Base-by-base conservation (phyloP, 2,888 invertebrate genomes). In the Chaitophorus viminalis region DNA sequence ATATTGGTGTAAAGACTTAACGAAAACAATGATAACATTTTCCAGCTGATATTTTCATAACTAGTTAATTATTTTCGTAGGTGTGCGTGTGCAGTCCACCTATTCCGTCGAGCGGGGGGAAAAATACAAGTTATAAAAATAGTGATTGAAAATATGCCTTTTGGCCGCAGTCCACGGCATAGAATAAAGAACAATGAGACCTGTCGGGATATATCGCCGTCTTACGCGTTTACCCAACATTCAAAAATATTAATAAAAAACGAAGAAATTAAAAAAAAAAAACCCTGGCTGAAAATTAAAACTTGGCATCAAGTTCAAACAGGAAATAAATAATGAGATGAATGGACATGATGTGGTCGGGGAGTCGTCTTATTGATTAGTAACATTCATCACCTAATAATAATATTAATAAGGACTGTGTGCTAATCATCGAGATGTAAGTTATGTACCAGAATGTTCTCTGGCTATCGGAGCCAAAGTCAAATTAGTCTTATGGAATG, bases 401-500 rank as follows among this genome's bases (percentile, higher is more conserved):
- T 82, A 74, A 70, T 46, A 14, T 39, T 39, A 39, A 39, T 72
- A 74, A 60, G 4, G 52, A 31, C 33, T 76, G 14, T 46, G 46
- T 77, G 77, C 77, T 85, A 85, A 85, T 85, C 68, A 33, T 33
- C 52, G 70, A 39, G 77, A 77, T 77, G 46, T 46, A 9, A 85
- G 77, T 85, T 77, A 78, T 52, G 77, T 70, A 78, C 85, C 31
- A 74, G 65, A 79, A 81, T 82, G 31, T 85, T 46, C 21, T 78
- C 79, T 39, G 79, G 74, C 82, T 39, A 82, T 86, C 77, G 65
- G 68, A 87, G 83, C 78, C 86, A 86, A 86, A 72, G 72, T 86
- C 72, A 72, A 86, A 78, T 86, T 86, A 72, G 36, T 79, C 72
- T 33, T 31, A 36, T 54, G 78, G 86, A 86, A 86, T 79, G 85